Conservation (phyloP, 1,140 invertebrate species). For the Theocolax elegans region DNA sequence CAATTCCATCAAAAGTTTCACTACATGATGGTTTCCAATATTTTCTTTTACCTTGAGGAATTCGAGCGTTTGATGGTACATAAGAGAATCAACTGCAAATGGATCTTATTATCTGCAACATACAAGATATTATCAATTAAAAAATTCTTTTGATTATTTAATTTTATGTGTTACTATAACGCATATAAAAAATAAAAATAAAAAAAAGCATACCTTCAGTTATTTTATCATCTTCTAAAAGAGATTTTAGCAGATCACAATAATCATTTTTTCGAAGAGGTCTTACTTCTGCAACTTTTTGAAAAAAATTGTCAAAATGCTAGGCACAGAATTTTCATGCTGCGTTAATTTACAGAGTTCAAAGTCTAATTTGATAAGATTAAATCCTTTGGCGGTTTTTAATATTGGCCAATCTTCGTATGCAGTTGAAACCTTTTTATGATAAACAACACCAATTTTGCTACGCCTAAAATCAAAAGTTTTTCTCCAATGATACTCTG, state of each 20-base stretch:
- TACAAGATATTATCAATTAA: not conserved
- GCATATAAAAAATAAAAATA: too few relatives aligned
- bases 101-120: too few relatives aligned
- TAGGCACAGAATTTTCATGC: not conserved
- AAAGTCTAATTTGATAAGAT: slow-evolving; percentile 24
- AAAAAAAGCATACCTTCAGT: too few relatives aligned
- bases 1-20: slow-evolving; percentile 30
- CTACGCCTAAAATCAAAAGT: not conserved
- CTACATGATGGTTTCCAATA: slow-evolving; percentile 29
- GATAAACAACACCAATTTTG: not conserved
- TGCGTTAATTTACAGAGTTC: not conserved
- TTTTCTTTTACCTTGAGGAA: slow-evolving; percentile 6
- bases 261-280: not conserved
- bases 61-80: slow-evolving; percentile 25
- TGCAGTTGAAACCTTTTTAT: not conserved
- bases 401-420: slow-evolving; percentile 29
- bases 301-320: slow-evolving; percentile 16
- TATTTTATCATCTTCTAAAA: not conserved
- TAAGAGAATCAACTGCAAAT: too few relatives aligned
- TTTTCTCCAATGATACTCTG: slow-evolving; percentile 12
- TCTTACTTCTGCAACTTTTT: not conserved
- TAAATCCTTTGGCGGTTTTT: slow-evolving; percentile 2
- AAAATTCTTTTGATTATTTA: too few relatives aligned
- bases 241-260: not conserved
- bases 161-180: not conserved